Conservation (phyloP, 2,113 vertebrate genomes). For the Malurus alboscapulatus region DNA sequence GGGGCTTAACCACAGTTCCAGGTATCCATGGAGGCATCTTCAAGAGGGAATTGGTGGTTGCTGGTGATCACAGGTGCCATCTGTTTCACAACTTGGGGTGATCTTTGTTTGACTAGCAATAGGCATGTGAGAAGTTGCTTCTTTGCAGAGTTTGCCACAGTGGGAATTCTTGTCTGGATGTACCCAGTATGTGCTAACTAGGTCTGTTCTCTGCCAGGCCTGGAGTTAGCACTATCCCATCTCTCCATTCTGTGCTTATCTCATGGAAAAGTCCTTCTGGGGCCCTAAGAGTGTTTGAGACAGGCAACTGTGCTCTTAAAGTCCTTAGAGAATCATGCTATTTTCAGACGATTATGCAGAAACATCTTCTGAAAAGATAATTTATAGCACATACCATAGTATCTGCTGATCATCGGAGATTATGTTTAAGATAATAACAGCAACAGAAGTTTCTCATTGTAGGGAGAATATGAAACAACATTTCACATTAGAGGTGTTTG, state of each 20-base stretch:
- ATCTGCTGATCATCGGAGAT: neutral
- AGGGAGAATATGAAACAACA: neutral
- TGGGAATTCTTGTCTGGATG: neutral
- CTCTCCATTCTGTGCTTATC: neutral
- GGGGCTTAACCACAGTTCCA: neutral
- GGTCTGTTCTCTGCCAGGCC: neutral
- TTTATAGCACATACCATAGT: neutral
- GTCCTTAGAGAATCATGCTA: neutral
- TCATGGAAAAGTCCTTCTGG: neutral
- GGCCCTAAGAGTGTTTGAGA: neutral
- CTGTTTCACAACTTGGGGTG: neutral
- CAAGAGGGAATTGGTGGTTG: neutral
- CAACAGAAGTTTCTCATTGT: neutral
- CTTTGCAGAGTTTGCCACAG: neutral
- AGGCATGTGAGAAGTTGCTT: neutral
- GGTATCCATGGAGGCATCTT: neutral
- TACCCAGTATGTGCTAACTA: fast-evolving
- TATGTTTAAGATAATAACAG: neutral
- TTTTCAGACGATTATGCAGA: neutral
- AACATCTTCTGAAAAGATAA: neutral
- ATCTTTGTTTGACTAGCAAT: neutral
- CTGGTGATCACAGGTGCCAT: neutral
- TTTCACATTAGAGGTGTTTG: neutral
- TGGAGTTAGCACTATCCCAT: neutral
- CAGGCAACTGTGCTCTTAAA: neutral